phyloP scores from a whole-genome alignment of 2,888 invertebrate genomes.

The Laothoe populi region DNA sequence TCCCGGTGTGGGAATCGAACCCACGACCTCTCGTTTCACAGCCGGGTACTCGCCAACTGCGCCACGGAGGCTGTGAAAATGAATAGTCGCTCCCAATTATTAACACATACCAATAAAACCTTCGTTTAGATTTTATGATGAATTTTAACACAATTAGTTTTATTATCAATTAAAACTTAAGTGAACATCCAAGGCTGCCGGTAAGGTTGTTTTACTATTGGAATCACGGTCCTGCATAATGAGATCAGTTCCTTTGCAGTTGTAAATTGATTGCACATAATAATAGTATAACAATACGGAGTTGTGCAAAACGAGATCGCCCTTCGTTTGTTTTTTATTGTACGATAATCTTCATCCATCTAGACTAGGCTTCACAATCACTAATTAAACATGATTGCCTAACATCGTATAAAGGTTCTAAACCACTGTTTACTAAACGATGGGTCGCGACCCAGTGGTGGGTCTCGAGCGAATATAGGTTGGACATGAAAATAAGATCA shows the following conservation, averaged over 20 bases:
- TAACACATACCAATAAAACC: conserved; percentile 5
- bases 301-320: conserved; percentile 19
- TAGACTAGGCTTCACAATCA: conserved; percentile 12
- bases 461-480: too few species aligned
- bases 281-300: conserved; percentile 15
- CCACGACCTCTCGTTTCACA: too few species aligned
- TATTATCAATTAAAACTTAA: conserved; percentile 39
- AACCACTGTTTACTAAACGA: too few species aligned
- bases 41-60: too few species aligned
- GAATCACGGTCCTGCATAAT: conserved; percentile 27
- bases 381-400: conserved; percentile 23
- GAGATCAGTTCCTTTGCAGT: conserved; percentile 20
- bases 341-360: conserved; percentile 19
- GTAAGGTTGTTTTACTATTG: conserved; percentile 25
- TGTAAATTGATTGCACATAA: conserved; percentile 23
- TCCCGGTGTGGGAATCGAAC: too few species aligned
- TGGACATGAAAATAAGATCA: too few species aligned
- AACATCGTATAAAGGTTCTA: neutral
- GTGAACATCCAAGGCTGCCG: conserved; percentile 35
- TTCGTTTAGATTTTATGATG: conserved; percentile 31
- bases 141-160: conserved; percentile 40
- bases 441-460: too few species aligned
- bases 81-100: neutral
- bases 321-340: conserved; percentile 10
- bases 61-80: neutral